These are phyloP conservation scores for Pelodiscus sinensis DNA, from an alignment of 2,113 vertebrate species.

Conservation along the genomic window DNA sequence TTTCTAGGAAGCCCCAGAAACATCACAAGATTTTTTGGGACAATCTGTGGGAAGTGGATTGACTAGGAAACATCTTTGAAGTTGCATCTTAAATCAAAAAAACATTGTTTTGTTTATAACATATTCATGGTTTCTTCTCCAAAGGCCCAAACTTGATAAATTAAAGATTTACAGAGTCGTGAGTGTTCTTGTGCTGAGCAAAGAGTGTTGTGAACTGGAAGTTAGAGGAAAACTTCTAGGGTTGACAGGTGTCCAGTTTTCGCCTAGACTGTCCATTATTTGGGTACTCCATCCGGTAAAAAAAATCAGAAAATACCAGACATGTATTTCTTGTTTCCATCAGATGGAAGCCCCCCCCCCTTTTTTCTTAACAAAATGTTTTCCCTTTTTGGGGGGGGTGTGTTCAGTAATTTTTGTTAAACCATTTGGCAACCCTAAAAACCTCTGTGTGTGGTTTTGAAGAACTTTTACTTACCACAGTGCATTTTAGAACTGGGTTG, in stretches of 20 bases:
- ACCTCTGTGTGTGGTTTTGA: not conserved
- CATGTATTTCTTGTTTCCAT: no score
- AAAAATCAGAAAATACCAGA: no score
- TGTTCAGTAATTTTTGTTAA: no score
- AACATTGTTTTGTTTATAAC: not conserved
- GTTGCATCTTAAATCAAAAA: not conserved
- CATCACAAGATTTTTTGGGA: not conserved
- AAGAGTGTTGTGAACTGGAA: not conserved
- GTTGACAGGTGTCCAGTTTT: no score
- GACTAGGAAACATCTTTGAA: not conserved
- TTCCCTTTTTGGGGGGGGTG: no score
- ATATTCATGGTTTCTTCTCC: not conserved
- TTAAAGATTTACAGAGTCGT: not conserved
- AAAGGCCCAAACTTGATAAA: not conserved
- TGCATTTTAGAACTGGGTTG: not conserved
- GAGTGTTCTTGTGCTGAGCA: not conserved
- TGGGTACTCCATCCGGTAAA: no score
- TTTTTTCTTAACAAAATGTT: no score
- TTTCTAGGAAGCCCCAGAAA: not conserved
- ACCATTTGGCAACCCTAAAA: no score
- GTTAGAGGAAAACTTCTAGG: not conserved
- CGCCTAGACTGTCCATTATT: no score
- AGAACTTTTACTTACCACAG: not conserved
- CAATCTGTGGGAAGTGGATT: not conserved
- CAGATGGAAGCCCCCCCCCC: no score